Conservation (phyloP, 2,797 vertebrate species). For the Thaleichthys pacificus region DNA sequence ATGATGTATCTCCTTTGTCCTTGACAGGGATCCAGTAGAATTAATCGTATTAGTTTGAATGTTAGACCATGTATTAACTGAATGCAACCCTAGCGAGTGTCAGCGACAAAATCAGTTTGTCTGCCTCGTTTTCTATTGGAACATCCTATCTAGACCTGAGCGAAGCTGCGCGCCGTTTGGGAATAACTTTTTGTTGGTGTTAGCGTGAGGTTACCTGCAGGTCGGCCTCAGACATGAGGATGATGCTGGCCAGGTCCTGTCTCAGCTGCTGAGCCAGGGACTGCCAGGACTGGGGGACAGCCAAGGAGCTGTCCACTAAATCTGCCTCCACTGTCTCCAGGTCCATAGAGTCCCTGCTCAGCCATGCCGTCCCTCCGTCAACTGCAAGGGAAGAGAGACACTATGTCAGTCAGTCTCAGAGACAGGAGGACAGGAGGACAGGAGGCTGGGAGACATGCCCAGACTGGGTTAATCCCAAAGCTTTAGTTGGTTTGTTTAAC, state of each 20-base stretch:
- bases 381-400: constrained; percentile 43
- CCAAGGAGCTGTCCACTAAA: constrained; percentile 58
- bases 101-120: too few relatives aligned
- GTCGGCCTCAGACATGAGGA: constrained; percentile 89
- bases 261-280: constrained; percentile 81
- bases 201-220: constrained; percentile 77
- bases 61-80: neutral
- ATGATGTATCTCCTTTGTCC: too few relatives aligned
- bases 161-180: too few relatives aligned
- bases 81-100: neutral
- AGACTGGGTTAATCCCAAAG: too few relatives aligned
- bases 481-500: too few relatives aligned
- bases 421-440: neutral
- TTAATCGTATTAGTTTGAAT: too few relatives aligned
- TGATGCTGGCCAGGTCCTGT: constrained; percentile 83
- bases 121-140: too few relatives aligned
- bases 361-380: constrained; percentile 83
- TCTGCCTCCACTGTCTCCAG: constrained; percentile 58
- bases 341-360: constrained; percentile 66
- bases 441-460: too few relatives aligned
- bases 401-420: neutral
- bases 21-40: too few relatives aligned
- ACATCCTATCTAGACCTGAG: too few relatives aligned
- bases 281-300: constrained; percentile 71
- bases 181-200: too few relatives aligned